Conservation (phyloP, 2,113 vertebrate genomes). For the Ammodramus savannarum region DNA sequence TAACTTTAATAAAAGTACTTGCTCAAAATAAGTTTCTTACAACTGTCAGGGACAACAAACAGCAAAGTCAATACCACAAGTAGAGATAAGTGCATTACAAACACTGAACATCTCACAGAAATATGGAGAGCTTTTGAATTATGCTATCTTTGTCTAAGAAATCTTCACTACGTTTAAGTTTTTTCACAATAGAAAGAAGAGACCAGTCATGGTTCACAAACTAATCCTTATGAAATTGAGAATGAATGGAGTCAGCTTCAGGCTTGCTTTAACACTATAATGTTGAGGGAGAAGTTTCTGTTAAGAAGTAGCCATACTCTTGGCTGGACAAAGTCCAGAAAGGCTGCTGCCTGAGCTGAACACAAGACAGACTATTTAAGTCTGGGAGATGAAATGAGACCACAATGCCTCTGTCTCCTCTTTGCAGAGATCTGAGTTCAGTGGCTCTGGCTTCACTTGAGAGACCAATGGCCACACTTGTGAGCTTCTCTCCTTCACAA, state of each 20-base stretch:
- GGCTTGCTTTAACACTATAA: neutral
- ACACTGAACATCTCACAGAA: neutral
- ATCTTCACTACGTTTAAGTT: neutral
- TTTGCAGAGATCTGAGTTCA: neutral
- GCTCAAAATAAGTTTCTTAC: neutral
- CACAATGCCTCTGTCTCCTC: neutral
- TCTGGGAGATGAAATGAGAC: neutral
- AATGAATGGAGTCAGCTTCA: neutral
- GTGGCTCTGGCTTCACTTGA: neutral
- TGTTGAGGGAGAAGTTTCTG: neutral
- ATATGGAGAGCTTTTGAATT: neutral
- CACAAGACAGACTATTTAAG: neutral
- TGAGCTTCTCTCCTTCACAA: neutral
- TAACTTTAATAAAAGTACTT: neutral
- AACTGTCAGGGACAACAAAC: neutral
- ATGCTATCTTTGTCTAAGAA: neutral
- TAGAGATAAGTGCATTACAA: neutral
- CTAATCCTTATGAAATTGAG: neutral
- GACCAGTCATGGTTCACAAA: neutral
- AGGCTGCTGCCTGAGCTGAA: neutral
- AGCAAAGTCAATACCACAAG: neutral
- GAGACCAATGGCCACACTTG: neutral
- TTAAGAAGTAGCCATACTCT: neutral
- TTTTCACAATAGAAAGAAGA: neutral
- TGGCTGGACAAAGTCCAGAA: neutral